These are phyloP conservation scores for Bicyclus anynana DNA, from an alignment of 1,140 invertebrate genomes.

Conservation along the genomic window DNA sequence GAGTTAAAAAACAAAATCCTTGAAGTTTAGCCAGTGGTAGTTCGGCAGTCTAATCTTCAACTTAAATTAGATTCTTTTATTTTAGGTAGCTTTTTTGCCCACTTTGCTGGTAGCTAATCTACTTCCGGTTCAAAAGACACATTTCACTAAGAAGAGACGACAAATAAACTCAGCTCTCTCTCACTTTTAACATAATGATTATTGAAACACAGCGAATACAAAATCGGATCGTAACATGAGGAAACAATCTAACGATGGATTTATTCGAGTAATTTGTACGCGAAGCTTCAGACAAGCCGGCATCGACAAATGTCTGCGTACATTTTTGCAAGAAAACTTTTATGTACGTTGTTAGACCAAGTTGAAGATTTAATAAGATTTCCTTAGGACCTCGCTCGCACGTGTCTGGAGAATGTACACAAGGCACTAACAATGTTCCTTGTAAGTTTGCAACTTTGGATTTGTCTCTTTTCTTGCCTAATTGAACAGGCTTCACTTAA, in stretches of 20 bases:
- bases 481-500: not conserved
- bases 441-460: conserved; percentile 6
- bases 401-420: conserved; percentile 11
- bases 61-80: too few relatives aligned
- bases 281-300: conserved; percentile 14
- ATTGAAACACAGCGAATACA: not conserved
- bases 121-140: too few relatives aligned
- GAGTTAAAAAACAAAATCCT: too few relatives aligned
- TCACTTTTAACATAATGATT: too few relatives aligned
- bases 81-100: too few relatives aligned
- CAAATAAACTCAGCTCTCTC: too few relatives aligned
- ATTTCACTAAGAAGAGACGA: too few relatives aligned
- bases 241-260: not conserved
- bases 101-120: too few relatives aligned
- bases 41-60: too few relatives aligned
- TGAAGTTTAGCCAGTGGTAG: too few relatives aligned
- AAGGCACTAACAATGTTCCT: conserved; percentile 3
- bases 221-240: not conserved
- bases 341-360: conserved; percentile 10
- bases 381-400: conserved; percentile 16
- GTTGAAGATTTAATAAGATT: conserved; percentile 23
- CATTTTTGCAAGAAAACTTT: conserved; percentile 19
- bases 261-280: conserved; percentile 4
- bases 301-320: conserved; percentile 17
- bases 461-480: not conserved